These are phyloP conservation scores for Sebastes goodei DNA, from an alignment of 2,797 vertebrate genomes.

Conservation along the genomic window DNA sequence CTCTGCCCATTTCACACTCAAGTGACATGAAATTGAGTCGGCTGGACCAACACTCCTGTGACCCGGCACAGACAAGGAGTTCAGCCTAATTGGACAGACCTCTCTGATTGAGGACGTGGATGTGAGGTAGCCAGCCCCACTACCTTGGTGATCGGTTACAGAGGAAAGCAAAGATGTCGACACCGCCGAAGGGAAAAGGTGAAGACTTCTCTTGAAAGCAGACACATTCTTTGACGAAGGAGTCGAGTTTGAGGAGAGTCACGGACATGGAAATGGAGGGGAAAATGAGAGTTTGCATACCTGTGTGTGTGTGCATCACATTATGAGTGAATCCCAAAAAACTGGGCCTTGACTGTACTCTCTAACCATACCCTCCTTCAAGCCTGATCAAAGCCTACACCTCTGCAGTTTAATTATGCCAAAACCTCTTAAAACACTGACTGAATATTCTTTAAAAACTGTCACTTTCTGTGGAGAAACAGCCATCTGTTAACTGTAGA, in stretches of 20 bases:
- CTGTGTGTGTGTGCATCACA: neutral
- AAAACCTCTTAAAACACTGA: slow-evolving; percentile 37
- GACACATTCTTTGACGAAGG: slow-evolving; percentile 14
- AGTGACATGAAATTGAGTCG: slow-evolving; percentile 53
- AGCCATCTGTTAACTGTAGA: slow-evolving; percentile 53
- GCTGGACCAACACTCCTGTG: slow-evolving; percentile 35
- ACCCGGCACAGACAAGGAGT: slow-evolving; percentile 57
- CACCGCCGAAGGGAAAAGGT: slow-evolving; percentile 15
- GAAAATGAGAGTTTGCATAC: neutral
- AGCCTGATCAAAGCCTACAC: slow-evolving; percentile 44
- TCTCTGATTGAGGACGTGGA: slow-evolving; percentile 55
- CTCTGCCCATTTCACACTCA: slow-evolving; percentile 44
- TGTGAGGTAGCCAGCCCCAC: slow-evolving; percentile 16
- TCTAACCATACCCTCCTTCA: slow-evolving; percentile 23
- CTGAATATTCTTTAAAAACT: slow-evolving; percentile 28
- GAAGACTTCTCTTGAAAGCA: slow-evolving; percentile 29
- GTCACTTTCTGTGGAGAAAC: slow-evolving; percentile 41
- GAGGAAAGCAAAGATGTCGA: slow-evolving; percentile 35
- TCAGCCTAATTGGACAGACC: slow-evolving; percentile 75
- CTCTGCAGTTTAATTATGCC: slow-evolving; percentile 38
- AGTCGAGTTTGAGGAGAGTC: neutral
- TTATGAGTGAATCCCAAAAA: neutral
- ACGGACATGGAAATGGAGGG: neutral
- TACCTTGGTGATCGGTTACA: slow-evolving; percentile 28
- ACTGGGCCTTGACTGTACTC: neutral